Evolutionary conservation across 2,113 vertebrate species (phyloP).

Genomic region (Notothenia coriiceps): DNA sequence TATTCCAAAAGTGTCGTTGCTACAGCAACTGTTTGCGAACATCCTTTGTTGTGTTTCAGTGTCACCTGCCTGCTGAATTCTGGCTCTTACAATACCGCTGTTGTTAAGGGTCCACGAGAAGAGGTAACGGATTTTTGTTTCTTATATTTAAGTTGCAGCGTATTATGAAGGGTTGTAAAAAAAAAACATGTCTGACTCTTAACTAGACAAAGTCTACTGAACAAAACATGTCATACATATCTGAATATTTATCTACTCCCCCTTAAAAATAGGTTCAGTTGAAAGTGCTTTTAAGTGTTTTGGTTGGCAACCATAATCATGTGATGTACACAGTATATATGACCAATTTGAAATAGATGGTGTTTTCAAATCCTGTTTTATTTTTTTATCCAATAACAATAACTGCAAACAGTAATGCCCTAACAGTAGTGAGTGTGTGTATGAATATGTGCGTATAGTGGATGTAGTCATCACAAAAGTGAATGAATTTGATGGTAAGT

Average conservation of each 20-base stretch:
- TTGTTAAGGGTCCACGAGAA: constrained; percentile 3
- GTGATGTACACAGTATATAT: constrained; percentile 56
- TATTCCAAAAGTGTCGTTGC: constrained; percentile 29
- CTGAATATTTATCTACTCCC: constrained; percentile 39
- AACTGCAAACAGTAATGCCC: constrained; percentile 37
- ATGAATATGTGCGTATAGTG: constrained; percentile 35
- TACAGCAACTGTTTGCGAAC: constrained; percentile 33
- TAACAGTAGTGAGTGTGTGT: constrained; percentile 26
- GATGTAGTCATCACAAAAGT: constrained; percentile 32
- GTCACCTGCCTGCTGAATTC: constrained; percentile 39
- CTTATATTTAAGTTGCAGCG: constrained; percentile 8
- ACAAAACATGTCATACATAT: constrained; percentile 5
- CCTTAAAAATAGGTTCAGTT: constrained; percentile 9
- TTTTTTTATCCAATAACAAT: constrained; percentile 60
- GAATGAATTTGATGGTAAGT: constrained; percentile 14
- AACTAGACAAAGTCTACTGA: not conserved
- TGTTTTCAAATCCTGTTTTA: constrained; percentile 56
- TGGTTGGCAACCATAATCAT: constrained; percentile 44
- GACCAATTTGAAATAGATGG: constrained; percentile 56
- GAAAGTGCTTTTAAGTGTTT: constrained; percentile 53
- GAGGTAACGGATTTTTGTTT: constrained; percentile 1
- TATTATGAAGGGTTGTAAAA: not conserved
- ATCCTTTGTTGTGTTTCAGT: constrained; percentile 33
- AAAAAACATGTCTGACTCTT: not conserved
- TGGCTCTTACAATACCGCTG: not conserved